These are phyloP conservation scores for Triplophysa dalaica DNA, from an alignment of 2,113 vertebrate genomes.

Conservation along the genomic window DNA sequence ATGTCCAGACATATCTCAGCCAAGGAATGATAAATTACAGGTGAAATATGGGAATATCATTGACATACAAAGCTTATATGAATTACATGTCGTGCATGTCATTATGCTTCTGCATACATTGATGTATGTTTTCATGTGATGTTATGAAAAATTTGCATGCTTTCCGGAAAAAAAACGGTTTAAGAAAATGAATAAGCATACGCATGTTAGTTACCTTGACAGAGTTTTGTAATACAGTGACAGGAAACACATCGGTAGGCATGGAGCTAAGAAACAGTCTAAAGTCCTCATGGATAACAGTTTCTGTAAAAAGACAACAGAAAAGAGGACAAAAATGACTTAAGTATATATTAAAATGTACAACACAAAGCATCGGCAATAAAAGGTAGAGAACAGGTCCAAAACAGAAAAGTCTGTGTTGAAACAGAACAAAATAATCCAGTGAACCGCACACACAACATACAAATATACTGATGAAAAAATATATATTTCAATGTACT, in stretches of 20 bases:
- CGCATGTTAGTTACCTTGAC: slow-evolving; percentile 74
- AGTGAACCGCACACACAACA: slow-evolving; percentile 5
- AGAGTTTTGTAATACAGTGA: slow-evolving; percentile 84
- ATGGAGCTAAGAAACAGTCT: slow-evolving; percentile 85
- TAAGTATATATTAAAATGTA: not conserved
- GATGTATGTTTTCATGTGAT: slow-evolving; percentile 7
- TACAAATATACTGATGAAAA: slow-evolving; percentile 15
- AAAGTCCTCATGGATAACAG: slow-evolving; percentile 76
- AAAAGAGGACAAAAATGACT: not conserved
- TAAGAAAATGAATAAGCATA: not conserved
- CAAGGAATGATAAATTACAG: not conserved
- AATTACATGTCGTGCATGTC: not conserved
- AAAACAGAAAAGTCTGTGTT: not conserved
- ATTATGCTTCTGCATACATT: not conserved
- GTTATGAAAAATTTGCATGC: not conserved
- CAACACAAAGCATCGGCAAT: not conserved
- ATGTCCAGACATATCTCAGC: no score
- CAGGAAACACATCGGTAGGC: slow-evolving; percentile 80
- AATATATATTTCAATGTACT: not conserved
- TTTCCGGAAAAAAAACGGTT: not conserved
- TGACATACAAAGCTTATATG: not conserved
- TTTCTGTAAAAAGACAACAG: slow-evolving; percentile 63
- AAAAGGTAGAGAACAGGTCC: not conserved
- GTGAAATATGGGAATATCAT: slow-evolving; percentile 25
- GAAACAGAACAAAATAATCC: not conserved